Conservation (phyloP, 1,140 invertebrate genomes). For the Chrysopa pallens region DNA sequence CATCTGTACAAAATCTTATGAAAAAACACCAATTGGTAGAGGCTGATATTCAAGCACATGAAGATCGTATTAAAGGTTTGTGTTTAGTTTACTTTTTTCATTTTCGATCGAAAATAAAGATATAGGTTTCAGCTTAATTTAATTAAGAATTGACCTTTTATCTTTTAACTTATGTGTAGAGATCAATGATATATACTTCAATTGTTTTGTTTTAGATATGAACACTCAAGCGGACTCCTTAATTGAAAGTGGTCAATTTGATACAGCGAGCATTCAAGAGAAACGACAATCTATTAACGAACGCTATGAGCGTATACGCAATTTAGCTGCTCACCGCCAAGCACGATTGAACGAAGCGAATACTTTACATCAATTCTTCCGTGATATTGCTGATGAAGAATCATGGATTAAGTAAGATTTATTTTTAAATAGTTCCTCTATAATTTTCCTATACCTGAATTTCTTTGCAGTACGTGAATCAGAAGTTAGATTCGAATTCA, state of each 20-base stretch:
- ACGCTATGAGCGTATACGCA: constrained; percentile 82
- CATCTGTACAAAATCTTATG: constrained; percentile 96
- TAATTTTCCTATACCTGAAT: too few relatives aligned
- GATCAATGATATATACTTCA: background rate
- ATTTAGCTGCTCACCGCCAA: constrained; percentile 79
- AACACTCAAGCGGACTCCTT: constrained; percentile 85
- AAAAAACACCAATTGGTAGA: constrained; percentile 98
- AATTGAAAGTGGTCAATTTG: constrained; percentile 89
- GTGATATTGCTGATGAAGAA: constrained; percentile 98
- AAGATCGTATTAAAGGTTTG: constrained; percentile 81
- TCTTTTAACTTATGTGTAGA: background rate
- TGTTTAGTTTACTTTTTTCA: too few relatives aligned
- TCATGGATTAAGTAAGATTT: constrained; percentile 89
- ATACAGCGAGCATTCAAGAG: constrained; percentile 81
- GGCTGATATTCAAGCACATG: constrained; percentile 89
- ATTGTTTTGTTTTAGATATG: constrained; percentile 44
- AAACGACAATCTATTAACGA: constrained; percentile 86
- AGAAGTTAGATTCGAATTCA: too few relatives aligned
- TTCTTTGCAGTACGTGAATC: too few relatives aligned
- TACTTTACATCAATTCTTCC: constrained; percentile 97
- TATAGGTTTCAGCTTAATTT: too few relatives aligned
- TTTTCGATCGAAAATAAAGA: too few relatives aligned
- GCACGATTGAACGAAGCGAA: constrained; percentile 86
- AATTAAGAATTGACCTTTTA: background rate
- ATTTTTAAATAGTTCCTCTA: background rate